These are phyloP conservation scores for Craseonycteris thonglongyai DNA, from an alignment of 2,113 vertebrate genomes.

Conservation along the genomic window DNA sequence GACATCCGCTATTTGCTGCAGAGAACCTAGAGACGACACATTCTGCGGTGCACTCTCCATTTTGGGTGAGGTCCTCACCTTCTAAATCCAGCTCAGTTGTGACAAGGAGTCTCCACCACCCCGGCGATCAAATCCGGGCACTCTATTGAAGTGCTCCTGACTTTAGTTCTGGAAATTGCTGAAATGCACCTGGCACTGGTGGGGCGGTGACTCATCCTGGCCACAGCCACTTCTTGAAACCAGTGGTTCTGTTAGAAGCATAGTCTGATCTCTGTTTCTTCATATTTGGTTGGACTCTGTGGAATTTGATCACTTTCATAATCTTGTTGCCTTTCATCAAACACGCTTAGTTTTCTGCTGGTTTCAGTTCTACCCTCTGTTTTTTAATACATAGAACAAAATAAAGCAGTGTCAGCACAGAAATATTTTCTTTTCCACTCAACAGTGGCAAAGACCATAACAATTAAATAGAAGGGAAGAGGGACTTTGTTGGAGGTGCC, in stretches of 20 bases:
- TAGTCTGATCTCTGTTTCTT: background rate
- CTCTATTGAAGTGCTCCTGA: background rate
- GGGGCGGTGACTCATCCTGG: background rate
- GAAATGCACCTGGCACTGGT: background rate
- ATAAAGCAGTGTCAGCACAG: constrained; percentile 6
- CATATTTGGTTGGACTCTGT: background rate
- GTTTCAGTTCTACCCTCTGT: background rate
- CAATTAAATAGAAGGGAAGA: constrained; percentile 41
- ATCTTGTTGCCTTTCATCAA: constrained; percentile 44
- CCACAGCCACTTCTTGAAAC: background rate
- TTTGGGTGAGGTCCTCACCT: background rate
- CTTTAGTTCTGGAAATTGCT: background rate
- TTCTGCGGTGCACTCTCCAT: background rate
- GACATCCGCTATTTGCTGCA: background rate
- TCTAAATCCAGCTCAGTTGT: background rate
- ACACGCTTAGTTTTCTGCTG: constrained; percentile 2
- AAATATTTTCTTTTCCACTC: constrained; percentile 45
- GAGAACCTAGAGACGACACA: background rate
- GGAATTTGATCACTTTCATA: constrained; percentile 33
- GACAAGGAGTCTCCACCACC: background rate
- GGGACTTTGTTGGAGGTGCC: constrained; percentile 15
- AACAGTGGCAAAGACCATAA: background rate
- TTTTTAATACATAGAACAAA: constrained; percentile 33
- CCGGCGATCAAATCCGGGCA: background rate
- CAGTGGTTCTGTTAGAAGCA: background rate